A percentile compares a stretch with the other conserved stretches of the same genome.
phyloP scores from a whole-genome alignment of 2,113 vertebrate genomes.

The Lucifuga dentata region DNA sequence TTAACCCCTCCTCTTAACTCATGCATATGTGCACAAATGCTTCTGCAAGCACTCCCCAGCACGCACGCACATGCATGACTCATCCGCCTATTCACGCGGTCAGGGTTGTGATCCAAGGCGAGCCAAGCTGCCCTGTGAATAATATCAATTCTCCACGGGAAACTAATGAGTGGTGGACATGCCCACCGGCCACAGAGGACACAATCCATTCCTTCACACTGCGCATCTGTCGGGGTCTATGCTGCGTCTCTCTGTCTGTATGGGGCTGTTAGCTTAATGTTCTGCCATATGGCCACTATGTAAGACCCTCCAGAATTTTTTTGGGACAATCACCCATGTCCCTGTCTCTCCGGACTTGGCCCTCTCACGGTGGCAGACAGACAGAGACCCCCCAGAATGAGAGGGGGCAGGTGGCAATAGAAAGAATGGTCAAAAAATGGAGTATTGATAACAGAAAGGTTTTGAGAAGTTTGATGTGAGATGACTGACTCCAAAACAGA shows the following conservation, averaged over 20 bases:
- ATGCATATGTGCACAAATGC: background rate
- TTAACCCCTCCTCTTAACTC: slow-evolving; percentile 40
- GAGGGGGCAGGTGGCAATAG: background rate
- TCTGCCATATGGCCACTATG: slow-evolving; percentile 67
- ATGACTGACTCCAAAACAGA: background rate
- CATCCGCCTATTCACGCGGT: slow-evolving; percentile 63
- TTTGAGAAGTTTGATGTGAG: no score
- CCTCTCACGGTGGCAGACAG: slow-evolving; percentile 37
- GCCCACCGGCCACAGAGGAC: slow-evolving; percentile 57
- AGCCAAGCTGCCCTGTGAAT: slow-evolving; percentile 60
- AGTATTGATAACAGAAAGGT: background rate
- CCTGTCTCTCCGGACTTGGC: slow-evolving; percentile 41
- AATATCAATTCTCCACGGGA: slow-evolving; percentile 80
- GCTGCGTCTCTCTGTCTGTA: slow-evolving; percentile 49
- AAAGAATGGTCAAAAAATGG: background rate
- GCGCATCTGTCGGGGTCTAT: slow-evolving; percentile 53
- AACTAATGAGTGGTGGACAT: slow-evolving; percentile 69
- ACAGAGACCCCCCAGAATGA: background rate
- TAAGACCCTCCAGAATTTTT: slow-evolving; percentile 42
- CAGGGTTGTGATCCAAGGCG: slow-evolving; percentile 45
- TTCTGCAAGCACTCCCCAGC: background rate
- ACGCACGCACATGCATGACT: slow-evolving; percentile 26
- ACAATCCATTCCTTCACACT: slow-evolving; percentile 67
- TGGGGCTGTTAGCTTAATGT: slow-evolving; percentile 48
- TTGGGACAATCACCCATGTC: slow-evolving; percentile 34